Evolutionary conservation across 2,797 vertebrate genomes (phyloP).

Genomic region (Champsocephalus esox): DNA sequence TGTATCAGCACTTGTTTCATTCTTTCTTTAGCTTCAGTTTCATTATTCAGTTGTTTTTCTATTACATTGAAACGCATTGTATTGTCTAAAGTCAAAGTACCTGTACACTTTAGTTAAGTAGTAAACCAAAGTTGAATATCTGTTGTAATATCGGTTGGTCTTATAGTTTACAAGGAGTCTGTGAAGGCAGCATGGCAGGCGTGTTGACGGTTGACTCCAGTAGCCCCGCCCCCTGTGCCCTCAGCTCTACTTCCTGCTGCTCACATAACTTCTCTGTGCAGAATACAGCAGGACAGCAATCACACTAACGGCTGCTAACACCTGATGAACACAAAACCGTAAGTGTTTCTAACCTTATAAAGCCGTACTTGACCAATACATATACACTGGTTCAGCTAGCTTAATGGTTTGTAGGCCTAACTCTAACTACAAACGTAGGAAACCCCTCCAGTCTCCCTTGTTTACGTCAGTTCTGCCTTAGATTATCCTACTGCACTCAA

Average conservation of each 20-base stretch:
- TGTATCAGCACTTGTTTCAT: not conserved
- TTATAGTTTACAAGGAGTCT: constrained; percentile 29
- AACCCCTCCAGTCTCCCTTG: not conserved
- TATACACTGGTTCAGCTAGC: constrained; percentile 12
- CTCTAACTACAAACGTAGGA: not conserved
- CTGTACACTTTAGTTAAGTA: not conserved
- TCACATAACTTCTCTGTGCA: constrained; percentile 54
- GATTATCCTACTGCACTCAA: constrained; percentile 2
- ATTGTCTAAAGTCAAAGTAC: not conserved
- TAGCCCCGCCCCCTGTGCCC: constrained; percentile 22
- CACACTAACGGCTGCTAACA: not conserved
- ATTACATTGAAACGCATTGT: not conserved
- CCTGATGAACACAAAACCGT: constrained; percentile 62
- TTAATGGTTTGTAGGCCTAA: not conserved
- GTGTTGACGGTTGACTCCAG: not conserved
- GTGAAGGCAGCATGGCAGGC: constrained; percentile 61
- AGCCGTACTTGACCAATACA: not conserved
- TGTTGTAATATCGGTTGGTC: fast-evolving
- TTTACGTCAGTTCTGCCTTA: not conserved
- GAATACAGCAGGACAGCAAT: not conserved
- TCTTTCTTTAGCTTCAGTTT: not conserved
- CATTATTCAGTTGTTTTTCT: not conserved
- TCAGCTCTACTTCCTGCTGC: constrained; percentile 64
- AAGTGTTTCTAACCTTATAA: constrained; percentile 36
- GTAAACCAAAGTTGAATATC: not conserved